Conservation (phyloP, 2,797 vertebrate species). For the Momotus momota region DNA sequence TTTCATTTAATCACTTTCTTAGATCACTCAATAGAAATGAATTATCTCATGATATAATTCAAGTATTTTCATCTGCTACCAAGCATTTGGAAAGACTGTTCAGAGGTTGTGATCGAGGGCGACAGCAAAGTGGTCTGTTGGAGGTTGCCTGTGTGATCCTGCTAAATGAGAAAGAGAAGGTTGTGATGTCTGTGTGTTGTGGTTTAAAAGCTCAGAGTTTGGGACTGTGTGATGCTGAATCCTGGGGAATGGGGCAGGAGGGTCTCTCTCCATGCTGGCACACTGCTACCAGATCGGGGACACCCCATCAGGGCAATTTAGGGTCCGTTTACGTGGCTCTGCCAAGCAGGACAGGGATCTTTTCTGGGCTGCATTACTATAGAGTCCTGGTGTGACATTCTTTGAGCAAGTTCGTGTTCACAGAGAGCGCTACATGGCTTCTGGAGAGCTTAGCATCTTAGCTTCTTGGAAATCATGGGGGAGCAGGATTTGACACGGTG, state of each 20-base stretch:
- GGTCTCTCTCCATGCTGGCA: background rate
- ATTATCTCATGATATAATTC: background rate
- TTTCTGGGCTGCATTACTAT: background rate
- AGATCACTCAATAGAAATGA: background rate
- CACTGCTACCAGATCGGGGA: background rate
- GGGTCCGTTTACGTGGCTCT: background rate
- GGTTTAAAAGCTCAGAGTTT: background rate
- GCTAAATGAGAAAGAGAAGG: background rate
- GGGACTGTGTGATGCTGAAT: background rate
- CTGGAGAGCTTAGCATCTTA: background rate
- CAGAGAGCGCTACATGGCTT: background rate
- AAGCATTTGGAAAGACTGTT: background rate
- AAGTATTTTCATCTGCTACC: background rate
- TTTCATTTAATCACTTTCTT: background rate
- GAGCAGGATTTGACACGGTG: background rate
- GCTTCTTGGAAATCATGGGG: background rate
- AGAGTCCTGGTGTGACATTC: background rate
- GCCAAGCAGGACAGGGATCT: background rate
- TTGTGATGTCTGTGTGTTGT: background rate
- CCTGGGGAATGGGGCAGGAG: background rate
- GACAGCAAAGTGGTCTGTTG: background rate
- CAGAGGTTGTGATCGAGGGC: background rate
- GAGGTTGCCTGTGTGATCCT: background rate
- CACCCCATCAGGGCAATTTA: background rate
- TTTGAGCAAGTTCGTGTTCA: background rate